Conservation (phyloP, 2,113 vertebrate species). For the cat (Felis catus) region F.catus_Fca126_mat1.0 CM031421.1:66041501-66042000, state of each 20-base stretch:
- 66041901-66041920: no score
- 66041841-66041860: no score
- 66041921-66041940: no score
- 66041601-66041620: neutral
- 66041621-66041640: neutral
- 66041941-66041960: no score
- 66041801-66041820: no score
- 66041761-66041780: no score
- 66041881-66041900: no score
- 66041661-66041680: neutral
- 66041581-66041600: neutral
- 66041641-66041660: neutral
- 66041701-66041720: neutral
- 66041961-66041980: neutral
- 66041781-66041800: no score
- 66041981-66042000: neutral
- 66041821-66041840: no score
- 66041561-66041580: neutral
- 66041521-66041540: neutral
- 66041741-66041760: neutral
- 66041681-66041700: neutral
- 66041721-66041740: neutral
- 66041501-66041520: neutral
- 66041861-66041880: no score
- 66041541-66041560: neutral